Conservation (phyloP, 2,888 invertebrate species). For the Listrodromus nycthemerus region DNA sequence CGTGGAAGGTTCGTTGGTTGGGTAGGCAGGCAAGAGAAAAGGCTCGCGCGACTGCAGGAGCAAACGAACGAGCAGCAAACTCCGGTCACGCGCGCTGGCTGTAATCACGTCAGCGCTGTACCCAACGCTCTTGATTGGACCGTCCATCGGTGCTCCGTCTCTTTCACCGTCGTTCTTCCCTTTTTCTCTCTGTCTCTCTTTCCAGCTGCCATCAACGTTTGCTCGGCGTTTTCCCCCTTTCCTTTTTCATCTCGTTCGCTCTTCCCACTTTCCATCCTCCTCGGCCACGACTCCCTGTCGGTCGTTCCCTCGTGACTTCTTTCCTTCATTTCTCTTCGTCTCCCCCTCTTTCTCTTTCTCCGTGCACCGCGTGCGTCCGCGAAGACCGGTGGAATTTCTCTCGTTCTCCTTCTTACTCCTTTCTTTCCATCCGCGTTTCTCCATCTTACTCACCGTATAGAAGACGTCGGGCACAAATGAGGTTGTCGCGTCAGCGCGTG, state of each 20-base stretch:
- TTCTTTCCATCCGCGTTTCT: constrained; percentile 44
- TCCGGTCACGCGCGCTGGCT: constrained; percentile 82
- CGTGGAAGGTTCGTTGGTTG: constrained; percentile 42
- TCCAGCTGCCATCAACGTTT: constrained; percentile 42
- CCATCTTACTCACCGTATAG: constrained; percentile 68
- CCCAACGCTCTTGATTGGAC: constrained; percentile 80
- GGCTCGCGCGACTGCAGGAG: constrained; percentile 71
- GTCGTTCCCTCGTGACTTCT: constrained; percentile 54
- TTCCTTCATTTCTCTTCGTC: constrained; percentile 41
- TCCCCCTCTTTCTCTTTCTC: constrained; percentile 46
- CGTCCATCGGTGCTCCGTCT: constrained; percentile 71
- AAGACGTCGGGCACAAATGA: constrained; percentile 83
- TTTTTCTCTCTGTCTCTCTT: constrained; percentile 47
- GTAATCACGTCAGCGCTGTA: constrained; percentile 81
- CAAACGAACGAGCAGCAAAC: constrained; percentile 74
- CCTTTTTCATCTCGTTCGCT: constrained; percentile 27
- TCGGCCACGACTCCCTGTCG: constrained; percentile 60
- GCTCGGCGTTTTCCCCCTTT: constrained; percentile 29
- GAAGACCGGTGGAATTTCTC: constrained; percentile 62
- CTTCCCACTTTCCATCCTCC: constrained; percentile 58
- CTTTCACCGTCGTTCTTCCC: constrained; percentile 50
- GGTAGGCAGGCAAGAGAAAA: constrained; percentile 32
- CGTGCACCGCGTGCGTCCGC: constrained; percentile 38
- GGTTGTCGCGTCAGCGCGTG: constrained; percentile 83
- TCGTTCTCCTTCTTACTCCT: constrained; percentile 45